Conservation (phyloP, 2,797 vertebrate genomes). For the Fratercula arctica region DNA sequence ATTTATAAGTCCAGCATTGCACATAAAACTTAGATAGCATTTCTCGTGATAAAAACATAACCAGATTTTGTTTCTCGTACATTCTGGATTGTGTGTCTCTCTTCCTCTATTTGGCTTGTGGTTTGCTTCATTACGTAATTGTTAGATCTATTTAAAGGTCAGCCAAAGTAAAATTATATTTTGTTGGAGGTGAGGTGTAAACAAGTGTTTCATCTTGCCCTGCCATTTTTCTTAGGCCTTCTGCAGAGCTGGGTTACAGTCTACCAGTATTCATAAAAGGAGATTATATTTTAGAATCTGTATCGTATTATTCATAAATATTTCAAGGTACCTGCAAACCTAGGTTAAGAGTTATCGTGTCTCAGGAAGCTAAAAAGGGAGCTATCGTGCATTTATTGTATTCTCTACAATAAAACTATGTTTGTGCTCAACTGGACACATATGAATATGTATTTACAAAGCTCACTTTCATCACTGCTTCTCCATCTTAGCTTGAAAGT, state of each 20-base stretch:
- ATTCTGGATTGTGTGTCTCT: constrained; percentile 32
- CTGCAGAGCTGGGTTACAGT: constrained; percentile 48
- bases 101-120: constrained; percentile 64
- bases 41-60: constrained; percentile 62
- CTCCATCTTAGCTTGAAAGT: constrained; percentile 40
- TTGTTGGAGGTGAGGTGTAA: constrained; percentile 69
- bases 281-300: constrained; percentile 70
- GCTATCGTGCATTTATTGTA: background rate
- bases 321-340: constrained; percentile 73
- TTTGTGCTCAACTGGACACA: constrained; percentile 22
- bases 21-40: background rate
- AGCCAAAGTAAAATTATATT: constrained; percentile 71
- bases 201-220: constrained; percentile 66
- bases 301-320: constrained; percentile 73
- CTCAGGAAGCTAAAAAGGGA: constrained; percentile 66
- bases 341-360: constrained; percentile 62
- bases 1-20: constrained; percentile 8
- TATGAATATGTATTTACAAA: constrained; percentile 61
- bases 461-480: constrained; percentile 21
- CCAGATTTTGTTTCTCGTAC: constrained; percentile 53
- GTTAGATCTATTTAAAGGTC: constrained; percentile 68
- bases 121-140: constrained; percentile 67
- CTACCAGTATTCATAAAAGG: constrained; percentile 63
- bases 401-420: constrained; percentile 5
- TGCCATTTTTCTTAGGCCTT: constrained; percentile 67